Conservation (phyloP, 53 echinoderm and acorn worm genomes). For the Luidia sarsii region DNA sequence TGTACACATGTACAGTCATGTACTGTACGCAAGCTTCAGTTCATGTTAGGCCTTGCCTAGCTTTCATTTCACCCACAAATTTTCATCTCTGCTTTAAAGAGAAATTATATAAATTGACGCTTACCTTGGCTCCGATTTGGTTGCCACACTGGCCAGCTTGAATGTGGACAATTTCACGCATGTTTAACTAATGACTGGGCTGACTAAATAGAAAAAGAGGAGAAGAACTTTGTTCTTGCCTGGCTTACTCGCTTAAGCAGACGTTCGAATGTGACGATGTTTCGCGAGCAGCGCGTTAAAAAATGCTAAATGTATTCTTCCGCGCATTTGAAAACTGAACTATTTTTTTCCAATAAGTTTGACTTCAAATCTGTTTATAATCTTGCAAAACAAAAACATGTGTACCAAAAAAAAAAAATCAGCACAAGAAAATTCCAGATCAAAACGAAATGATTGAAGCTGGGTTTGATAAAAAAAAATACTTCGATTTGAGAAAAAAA, state of each 20-base stretch:
- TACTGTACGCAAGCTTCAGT: background rate
- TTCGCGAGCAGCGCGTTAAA: background rate
- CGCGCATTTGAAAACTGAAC: background rate
- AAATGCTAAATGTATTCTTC: background rate
- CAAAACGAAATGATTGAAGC: too few species aligned
- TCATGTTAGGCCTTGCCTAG: background rate
- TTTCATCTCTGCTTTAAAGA: too few species aligned
- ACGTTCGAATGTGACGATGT: background rate
- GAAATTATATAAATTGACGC: background rate
- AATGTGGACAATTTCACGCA: slow-evolving; percentile 94
- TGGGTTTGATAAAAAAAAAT: too few species aligned
- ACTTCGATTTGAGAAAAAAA: too few species aligned
- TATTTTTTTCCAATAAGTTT: too few species aligned
- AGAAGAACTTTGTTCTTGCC: too few species aligned
- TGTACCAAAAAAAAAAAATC: background rate
- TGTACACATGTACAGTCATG: background rate
- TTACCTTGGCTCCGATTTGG: slow-evolving; percentile 94
- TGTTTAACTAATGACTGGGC: slow-evolving; percentile 55
- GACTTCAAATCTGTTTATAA: background rate
- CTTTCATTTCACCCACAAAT: background rate
- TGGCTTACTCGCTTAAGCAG: too few species aligned
- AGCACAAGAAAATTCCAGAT: too few species aligned
- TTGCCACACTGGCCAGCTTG: slow-evolving; percentile 97
- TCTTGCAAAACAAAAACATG: too few species aligned
- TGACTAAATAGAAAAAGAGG: background rate